phyloP scores from a whole-genome alignment of 2,797 vertebrate species.

The Xenopus petersii region DNA sequence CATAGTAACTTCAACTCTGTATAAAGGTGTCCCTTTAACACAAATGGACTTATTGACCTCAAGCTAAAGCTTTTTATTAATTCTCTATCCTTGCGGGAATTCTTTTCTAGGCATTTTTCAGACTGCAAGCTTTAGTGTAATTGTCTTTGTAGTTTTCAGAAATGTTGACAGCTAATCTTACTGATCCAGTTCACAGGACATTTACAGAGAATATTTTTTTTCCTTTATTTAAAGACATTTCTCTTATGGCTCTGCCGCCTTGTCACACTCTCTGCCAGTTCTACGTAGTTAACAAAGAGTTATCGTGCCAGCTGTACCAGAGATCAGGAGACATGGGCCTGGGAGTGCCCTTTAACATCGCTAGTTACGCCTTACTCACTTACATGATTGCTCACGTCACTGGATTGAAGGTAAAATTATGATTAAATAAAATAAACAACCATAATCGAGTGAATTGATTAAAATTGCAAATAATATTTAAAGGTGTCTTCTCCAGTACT shows the following conservation, averaged over 20 bases:
- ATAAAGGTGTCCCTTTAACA: too few relatives aligned
- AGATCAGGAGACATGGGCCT: constrained; percentile 94
- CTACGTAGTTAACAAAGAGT: constrained; percentile 83
- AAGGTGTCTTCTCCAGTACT: too few relatives aligned
- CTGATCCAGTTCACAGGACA: neutral
- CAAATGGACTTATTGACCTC: too few relatives aligned
- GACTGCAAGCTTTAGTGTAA: too few relatives aligned
- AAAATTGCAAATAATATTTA: too few relatives aligned
- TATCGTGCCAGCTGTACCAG: constrained; percentile 96
- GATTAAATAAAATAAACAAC: too few relatives aligned
- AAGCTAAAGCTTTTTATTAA: too few relatives aligned
- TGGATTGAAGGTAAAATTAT: constrained; percentile 77
- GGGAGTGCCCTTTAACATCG: constrained; percentile 96
- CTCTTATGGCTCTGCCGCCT: constrained; percentile 88
- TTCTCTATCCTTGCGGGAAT: too few relatives aligned
- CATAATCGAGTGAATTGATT: too few relatives aligned
- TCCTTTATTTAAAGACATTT: constrained; percentile 75
- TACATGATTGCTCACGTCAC: constrained; percentile 97
- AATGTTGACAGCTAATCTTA: neutral
- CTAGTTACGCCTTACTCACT: constrained; percentile 92
- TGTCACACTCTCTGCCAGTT: constrained; percentile 96
- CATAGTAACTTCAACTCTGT: too few relatives aligned
- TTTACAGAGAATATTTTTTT: neutral
- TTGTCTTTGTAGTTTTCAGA: neutral
- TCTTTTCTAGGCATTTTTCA: too few relatives aligned